Conservation (phyloP, 2,797 vertebrate genomes). For the Artibeus lituratus region DNA sequence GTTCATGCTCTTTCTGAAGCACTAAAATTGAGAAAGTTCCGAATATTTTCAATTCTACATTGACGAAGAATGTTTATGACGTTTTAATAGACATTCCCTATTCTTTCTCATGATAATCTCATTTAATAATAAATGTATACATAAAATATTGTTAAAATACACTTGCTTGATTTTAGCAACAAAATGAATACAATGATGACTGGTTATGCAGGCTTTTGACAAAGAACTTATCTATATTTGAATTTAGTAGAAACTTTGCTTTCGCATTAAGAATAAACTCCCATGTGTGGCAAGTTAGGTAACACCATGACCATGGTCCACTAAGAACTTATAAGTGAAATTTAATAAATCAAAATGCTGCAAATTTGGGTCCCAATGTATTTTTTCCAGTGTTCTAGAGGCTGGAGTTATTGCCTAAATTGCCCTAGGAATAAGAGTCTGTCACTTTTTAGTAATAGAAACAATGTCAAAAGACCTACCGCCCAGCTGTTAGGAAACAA, state of each 20-base stretch:
- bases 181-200: not conserved
- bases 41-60: not conserved
- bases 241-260: not conserved
- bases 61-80: not conserved
- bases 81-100: conserved; percentile 13
- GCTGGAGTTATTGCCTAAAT: not conserved
- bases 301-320: not conserved
- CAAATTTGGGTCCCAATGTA: not conserved
- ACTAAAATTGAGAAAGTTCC: not conserved
- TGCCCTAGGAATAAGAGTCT: not conserved
- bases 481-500: not conserved
- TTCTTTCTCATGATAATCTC: not conserved
- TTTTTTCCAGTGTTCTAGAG: not conserved
- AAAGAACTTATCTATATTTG: not conserved
- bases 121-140: not conserved
- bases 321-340: not conserved
- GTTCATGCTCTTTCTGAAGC: not conserved
- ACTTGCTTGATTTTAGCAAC: not conserved
- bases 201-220: not conserved
- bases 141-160: not conserved
- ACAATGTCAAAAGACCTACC: not conserved
- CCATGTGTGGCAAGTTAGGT: not conserved
- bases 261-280: not conserved
- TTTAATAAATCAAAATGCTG: not conserved
- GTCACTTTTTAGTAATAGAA: not conserved